phyloP scores from a whole-genome alignment of 2,113 vertebrate species.

The Dasyornis broadbenti region DNA sequence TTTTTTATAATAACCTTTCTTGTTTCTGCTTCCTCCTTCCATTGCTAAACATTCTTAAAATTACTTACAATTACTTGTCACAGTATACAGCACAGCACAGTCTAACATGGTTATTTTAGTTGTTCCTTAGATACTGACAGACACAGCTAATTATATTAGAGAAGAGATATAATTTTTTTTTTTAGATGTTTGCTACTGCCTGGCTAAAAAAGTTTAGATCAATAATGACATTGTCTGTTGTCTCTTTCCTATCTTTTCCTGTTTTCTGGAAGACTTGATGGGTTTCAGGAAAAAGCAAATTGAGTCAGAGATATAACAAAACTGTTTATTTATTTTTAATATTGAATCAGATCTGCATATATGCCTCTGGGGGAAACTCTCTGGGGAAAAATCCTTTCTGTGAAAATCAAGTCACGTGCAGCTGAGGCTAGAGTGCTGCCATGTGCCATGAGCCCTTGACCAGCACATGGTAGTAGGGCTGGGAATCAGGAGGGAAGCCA shows the following conservation, averaged over 20 bases:
- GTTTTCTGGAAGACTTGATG: not conserved
- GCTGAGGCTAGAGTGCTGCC: not conserved
- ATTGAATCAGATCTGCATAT: not conserved
- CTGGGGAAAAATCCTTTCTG: not conserved
- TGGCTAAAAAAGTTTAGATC: not conserved
- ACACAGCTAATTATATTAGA: not conserved
- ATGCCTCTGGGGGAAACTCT: not conserved
- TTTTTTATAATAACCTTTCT: not conserved
- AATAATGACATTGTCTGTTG: not conserved
- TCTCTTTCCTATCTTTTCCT: not conserved
- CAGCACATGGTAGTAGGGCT: fast-evolving
- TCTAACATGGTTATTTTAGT: not conserved
- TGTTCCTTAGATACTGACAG: not conserved
- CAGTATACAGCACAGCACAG: not conserved
- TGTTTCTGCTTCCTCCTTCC: not conserved
- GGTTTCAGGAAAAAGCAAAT: not conserved
- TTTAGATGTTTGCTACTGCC: not conserved
- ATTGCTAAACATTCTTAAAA: not conserved
- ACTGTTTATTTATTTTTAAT: not conserved
- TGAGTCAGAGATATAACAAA: not conserved
- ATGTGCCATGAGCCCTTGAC: not conserved
- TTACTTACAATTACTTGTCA: not conserved
- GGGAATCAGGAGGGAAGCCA: not conserved
- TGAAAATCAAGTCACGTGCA: not conserved
- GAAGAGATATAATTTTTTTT: not conserved